Base-by-base conservation (phyloP, 2,113 vertebrate genomes). In the Balaeniceps rex region DNA sequence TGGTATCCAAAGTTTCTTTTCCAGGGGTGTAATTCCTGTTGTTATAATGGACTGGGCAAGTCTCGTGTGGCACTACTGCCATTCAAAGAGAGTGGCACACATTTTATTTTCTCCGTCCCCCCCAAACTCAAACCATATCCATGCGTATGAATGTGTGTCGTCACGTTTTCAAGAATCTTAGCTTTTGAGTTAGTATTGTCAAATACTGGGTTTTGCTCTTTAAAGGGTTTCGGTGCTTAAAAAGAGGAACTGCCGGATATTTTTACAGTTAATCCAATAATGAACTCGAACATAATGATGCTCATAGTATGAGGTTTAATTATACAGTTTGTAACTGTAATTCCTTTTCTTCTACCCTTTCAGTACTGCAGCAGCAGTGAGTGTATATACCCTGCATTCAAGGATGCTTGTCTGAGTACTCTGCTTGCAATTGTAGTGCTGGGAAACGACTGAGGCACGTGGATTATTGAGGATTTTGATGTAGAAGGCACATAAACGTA, bases 91-190 rank as follows among this genome's bases (percentile, higher is more conserved):
- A 46, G 44, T 25, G 55, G 16, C 58, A 63, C 15, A 3, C 3
- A 0, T 17, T 33, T 63, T 28, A 3, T 33, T 71, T 36, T 42
- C 21, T 60, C 8, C 42, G 12, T 34, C 10, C 21, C 4, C 19
- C 40, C 21, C 31, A 15, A 23, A 16, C 42, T 64, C 72, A 63
- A 34, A 12, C 61, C 34, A 1, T 7, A 10, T 7, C 68, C 34
- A 1, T 1, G 10, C 0, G 2, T 19, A 0, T 23, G 26, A 33
- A 26, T 6, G 8, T 12, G 18, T 22, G 4, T 34, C 2, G 2
- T 33, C 8, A 0, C 1, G 0, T 57, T 57, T 15, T 22, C 55
- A 29, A 57, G 54, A 47, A 9, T 24, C 18, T 55, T 55, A 8
- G 3, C 24, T 60, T 55, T 60, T 2, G 1, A 47, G 21, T 71